Base-by-base conservation (phyloP, 2,113 vertebrate species). In the Hyla sarda region DNA sequence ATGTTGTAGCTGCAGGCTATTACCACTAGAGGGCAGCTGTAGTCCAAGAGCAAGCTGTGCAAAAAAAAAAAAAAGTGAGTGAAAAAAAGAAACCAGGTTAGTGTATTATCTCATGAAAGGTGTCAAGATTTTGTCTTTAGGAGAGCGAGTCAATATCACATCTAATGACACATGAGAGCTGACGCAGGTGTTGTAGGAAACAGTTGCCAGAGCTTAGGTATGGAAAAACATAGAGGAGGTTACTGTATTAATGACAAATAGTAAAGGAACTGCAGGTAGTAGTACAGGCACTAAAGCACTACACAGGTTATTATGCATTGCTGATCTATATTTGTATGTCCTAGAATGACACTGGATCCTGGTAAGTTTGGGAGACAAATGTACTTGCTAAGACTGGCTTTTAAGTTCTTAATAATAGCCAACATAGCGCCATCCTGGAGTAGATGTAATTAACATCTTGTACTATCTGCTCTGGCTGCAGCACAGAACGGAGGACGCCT, bases 381-480 rank as follows among this genome's bases (percentile, higher is more conserved):
- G 2, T 50, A 8, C n/a, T 52, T 16, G n/a, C 73, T 52, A 48
- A 28, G 5, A 76, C 19, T 71, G 73, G 47, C 73, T 76, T 76
- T 17, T 76, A 76, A 52, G 47, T 50, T 50, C 14, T 76, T 76
- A 76, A 76, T 76, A 76, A 76, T 48, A 74, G 16, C 17, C 72
- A 74, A 48, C 74, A 82, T 81, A 45, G 56, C 47, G 81, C n/a
- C 45, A 69, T 62, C 52, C 23, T 65, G 25, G 54, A 34, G 83
- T 76, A 86, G 65, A 86, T 21, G 17, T 58, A 80, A 73, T 72
- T 71, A 72, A 32, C 13, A 72, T 80, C 25, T 86, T 71, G 60
- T 54, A 34, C 73, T 67, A 21, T 65, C 37, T 79, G n/a, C 67
- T 71, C 47, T 72, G 37, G 47, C 50, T 86, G 8, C 16, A 71